Base-by-base conservation (phyloP, 2,797 vertebrate species). In the Sphenopsis melanotis region DNA sequence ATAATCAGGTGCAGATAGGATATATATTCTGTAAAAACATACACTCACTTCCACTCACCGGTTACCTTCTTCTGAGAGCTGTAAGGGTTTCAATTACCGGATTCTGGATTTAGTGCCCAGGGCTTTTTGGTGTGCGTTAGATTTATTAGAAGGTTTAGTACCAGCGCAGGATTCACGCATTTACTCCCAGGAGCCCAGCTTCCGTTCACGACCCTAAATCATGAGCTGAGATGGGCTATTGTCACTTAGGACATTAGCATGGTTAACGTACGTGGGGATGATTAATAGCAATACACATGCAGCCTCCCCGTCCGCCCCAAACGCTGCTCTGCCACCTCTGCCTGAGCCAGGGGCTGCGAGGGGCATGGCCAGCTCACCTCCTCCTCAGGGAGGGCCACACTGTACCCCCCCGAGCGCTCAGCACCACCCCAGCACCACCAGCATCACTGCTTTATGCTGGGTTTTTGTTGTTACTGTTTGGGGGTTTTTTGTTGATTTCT, bases 61-160 rank as follows among this genome's bases (percentile, higher is more conserved):
- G 91, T 93, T 96, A 96, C 96, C 95, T 96, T 96, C 94, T 78
- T 30, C 95, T 93, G 91, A 96, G 95, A 96, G 96, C 97, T 87
- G 93, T 85, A 90, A 96, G 96, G 96, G 97, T 97, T 97, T 97
- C 96, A 98, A 98, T 98, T 98, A 98, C 98, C 87, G 92, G 98
- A 97, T 97, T 95, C 83, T 98, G 97, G 97, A 98, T 98, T 98
- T 98, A 98, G 97, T 98, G 98, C 98, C 97, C 98, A 97, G 97
- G 97, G 98, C 98, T 98, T 97, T 98, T 98, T 98, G 97, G 98
- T 98, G 97, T 97, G 97, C 76, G 89, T 96, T 95, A 98, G 98
- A 98, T 98, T 98, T 98, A 98, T 98, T 98, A 97, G 97, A 96
- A 98, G 98, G 97, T 98, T 98, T 98, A 98, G 98, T 98, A 98